Base-by-base conservation (phyloP, 53 echinoderm and acorn worm genomes). In the Stichopus horrens region DNA sequence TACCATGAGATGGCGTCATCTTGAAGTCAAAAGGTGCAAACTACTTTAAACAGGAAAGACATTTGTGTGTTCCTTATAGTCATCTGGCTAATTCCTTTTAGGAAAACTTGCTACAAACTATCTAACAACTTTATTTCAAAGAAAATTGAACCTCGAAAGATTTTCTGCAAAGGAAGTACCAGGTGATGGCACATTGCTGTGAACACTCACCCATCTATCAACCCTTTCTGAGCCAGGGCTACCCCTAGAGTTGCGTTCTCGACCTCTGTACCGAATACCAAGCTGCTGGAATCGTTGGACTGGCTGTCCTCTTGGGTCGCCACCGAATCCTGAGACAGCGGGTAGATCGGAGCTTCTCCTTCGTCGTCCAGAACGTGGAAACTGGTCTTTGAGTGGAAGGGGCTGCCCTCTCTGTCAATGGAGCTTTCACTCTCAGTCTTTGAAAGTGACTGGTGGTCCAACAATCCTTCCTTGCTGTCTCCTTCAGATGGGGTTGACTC, bases 191-290 rank as follows among this genome's bases (percentile, higher is more conserved):
- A 37, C 37, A 37, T 37, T 37, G 13, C 68, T 67, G n/a, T 8
- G 9, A 4, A 16, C 22, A 84, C 92, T 73, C 68, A 96, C 96
- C 93, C 93, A 63, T 93, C 94, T 53, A 92, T 75, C 16, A 98
- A 88, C 18, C 98, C 94, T 77, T 94, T 98, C 83, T 98, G 98
- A 9, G 98, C 98, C 5, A 98, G 88, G 53, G 93, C 93, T 14
- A 98, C 78, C 7, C 98, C 98, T 13, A 93, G 57, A 8, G 98
- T 90, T n/a, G 98, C 98, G 88, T 93, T 98, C 77, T 98, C 98
- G 5, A 95, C 94, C 86, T 98, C 98, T 7, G 93, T 89, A 57
- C 98, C 94, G 86, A 94, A 98, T 8, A 82, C 90, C 23, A 96
- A 74, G 88, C 94, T 92, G 58, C 94, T 94, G 23, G 98, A 98